phyloP scores from a whole-genome alignment of 2,888 invertebrate genomes.

The Limnephilus auricula region DNA sequence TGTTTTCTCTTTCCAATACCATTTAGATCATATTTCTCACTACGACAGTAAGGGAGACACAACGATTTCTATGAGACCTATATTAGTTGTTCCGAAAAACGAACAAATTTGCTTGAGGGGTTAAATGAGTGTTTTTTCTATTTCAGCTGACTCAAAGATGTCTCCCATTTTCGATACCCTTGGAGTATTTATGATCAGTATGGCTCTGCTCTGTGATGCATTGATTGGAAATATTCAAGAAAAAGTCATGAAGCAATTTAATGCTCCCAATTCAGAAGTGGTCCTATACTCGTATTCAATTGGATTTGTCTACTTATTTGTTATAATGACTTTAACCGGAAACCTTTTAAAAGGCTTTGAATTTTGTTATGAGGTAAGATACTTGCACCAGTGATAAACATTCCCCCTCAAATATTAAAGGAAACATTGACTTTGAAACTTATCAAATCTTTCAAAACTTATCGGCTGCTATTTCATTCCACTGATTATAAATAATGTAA shows the following conservation, averaged over 20 bases:
- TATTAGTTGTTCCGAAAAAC: no score
- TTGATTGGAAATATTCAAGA: constrained; percentile 98
- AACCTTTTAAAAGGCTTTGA: constrained; percentile 85
- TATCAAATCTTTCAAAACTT: background rate
- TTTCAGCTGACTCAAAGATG: constrained; percentile 84
- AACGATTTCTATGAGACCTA: no score
- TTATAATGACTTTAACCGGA: constrained; percentile 85
- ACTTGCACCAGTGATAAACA: background rate
- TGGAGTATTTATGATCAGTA: constrained; percentile 86
- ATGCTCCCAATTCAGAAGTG: constrained; percentile 93
- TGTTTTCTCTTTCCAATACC: no score
- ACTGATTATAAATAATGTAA: background rate
- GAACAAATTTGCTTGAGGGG: no score
- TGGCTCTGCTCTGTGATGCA: constrained; percentile 95
- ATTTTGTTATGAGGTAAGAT: constrained; percentile 86
- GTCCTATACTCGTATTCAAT: constrained; percentile 95
- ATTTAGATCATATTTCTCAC: no score
- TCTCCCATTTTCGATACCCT: constrained; percentile 85
- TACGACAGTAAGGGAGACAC: no score
- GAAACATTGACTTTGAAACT: background rate
- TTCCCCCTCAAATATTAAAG: background rate
- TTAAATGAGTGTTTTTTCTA: background rate
- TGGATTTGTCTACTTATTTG: constrained; percentile 89
- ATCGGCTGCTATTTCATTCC: background rate
- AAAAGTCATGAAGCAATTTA: constrained; percentile 91